phyloP scores from a whole-genome alignment of 2,888 invertebrate genomes.

The Tinea semifulvella region DNA sequence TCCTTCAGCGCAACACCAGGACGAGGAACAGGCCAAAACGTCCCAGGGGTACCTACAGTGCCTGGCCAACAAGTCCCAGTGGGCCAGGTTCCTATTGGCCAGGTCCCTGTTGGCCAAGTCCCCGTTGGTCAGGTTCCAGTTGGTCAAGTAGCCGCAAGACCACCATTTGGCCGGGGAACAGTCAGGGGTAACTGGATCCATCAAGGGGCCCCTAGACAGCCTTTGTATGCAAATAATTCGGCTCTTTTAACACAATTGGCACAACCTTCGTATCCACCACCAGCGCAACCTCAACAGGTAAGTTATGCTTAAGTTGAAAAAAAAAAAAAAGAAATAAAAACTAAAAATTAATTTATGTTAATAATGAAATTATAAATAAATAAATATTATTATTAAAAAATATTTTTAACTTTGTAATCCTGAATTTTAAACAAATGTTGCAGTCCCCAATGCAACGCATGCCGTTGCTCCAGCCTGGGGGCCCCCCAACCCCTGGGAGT shows the following conservation, averaged over 20 bases:
- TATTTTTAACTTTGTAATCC: too few relatives aligned
- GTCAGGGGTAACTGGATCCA: conserved; percentile 28
- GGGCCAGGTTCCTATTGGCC: conserved; percentile 13
- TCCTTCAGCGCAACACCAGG: conserved; percentile 20
- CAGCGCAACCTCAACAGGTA: conserved; percentile 26
- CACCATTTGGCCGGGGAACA: conserved; percentile 31
- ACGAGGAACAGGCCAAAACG: conserved; percentile 18
- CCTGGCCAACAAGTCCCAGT: conserved; percentile 26
- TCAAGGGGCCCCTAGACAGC: conserved; percentile 42
- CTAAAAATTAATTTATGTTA: too few relatives aligned
- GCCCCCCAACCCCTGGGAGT: conserved; percentile 24
- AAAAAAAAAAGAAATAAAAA: too few relatives aligned
- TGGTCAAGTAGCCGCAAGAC: conserved; percentile 32
- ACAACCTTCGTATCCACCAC: conserved; percentile 67
- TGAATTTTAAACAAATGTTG: too few relatives aligned
- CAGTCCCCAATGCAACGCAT: too few relatives aligned
- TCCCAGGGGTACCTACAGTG: conserved; percentile 23
- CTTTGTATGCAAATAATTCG: conserved; percentile 48
- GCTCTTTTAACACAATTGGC: conserved; percentile 71
- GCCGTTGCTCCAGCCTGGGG: conserved; percentile 21
- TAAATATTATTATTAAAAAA: too few relatives aligned
- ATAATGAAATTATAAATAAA: too few relatives aligned
- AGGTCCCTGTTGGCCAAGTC: conserved; percentile 14
- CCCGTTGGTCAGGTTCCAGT: conserved; percentile 22
- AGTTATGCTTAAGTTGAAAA: too few relatives aligned